Conservation (phyloP, 30 jellyfish, hydroid and myxozoan species). For the Hydractinia echinata region DNA sequence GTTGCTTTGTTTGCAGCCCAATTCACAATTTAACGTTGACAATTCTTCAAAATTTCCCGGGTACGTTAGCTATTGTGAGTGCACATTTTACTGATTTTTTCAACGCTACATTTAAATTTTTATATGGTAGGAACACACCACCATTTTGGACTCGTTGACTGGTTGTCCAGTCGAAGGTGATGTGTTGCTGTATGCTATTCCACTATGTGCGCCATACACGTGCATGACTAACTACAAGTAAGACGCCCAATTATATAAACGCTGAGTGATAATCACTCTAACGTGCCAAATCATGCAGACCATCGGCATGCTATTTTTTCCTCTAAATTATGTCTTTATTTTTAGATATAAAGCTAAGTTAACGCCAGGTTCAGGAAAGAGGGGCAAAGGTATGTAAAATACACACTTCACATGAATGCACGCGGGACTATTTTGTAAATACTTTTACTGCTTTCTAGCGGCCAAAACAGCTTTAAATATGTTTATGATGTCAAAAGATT, state of each 20-base stretch:
- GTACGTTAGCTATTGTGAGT: not conserved
- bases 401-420: not conserved
- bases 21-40: not conserved
- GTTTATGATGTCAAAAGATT: conserved; percentile 60
- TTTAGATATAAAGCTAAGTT: conserved; percentile 83
- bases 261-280: too few species aligned
- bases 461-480: conserved; percentile 76
- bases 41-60: not conserved
- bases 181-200: conserved; percentile 60
- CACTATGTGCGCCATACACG: conserved; percentile 93
- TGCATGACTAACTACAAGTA: conserved; percentile 79
- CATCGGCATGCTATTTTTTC: too few species aligned
- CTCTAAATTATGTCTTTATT: not conserved
- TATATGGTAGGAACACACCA: conserved; percentile 43
- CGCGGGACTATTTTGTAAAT: not conserved
- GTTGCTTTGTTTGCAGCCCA: not conserved
- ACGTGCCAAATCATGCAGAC: too few species aligned
- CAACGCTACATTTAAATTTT: not conserved
- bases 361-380: conserved; percentile 94
- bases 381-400: conserved; percentile 76
- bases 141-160: conserved; percentile 74
- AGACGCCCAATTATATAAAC: not conserved
- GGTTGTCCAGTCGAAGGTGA: conserved; percentile 82
- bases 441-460: conserved; percentile 40
- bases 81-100: not conserved